These are phyloP conservation scores for Sylvilagus bachmani DNA, from an alignment of 2,113 vertebrate genomes.

Conservation along the genomic window DNA sequence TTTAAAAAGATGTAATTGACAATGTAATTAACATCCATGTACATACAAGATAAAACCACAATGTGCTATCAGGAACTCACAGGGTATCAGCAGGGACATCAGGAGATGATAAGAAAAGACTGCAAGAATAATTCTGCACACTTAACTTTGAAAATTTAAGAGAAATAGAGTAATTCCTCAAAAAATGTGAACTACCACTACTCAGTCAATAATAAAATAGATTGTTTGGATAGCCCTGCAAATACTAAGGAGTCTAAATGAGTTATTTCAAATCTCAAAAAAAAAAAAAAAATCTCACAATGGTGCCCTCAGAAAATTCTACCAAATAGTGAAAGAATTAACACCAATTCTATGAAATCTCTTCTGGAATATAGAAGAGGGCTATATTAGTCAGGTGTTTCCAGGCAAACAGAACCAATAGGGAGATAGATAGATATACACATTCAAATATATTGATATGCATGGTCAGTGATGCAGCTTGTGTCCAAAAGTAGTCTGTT, in stretches of 20 bases:
- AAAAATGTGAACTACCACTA: neutral
- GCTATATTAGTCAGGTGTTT: neutral
- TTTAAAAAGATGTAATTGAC: neutral
- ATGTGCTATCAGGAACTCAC: neutral
- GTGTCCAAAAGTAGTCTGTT: neutral
- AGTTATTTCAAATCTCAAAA: neutral
- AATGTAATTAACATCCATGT: neutral
- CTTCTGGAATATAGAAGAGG: neutral
- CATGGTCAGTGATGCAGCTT: neutral
- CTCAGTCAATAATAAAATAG: neutral
- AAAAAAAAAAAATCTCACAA: neutral
- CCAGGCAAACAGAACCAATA: slow-evolving; percentile 3
- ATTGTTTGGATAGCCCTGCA: neutral
- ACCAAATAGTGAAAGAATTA: neutral
- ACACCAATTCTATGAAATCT: neutral
- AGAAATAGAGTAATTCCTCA: slow-evolving; percentile 20
- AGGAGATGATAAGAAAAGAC: neutral
- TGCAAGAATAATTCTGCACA: neutral
- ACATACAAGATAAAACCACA: neutral
- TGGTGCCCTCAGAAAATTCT: neutral
- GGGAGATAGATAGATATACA: neutral
- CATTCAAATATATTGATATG: neutral
- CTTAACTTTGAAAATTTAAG: neutral
- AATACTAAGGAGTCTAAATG: neutral
- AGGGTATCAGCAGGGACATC: neutral